Conservation (phyloP, 2,797 vertebrate genomes). For the Onychomys leucogaster region DNA sequence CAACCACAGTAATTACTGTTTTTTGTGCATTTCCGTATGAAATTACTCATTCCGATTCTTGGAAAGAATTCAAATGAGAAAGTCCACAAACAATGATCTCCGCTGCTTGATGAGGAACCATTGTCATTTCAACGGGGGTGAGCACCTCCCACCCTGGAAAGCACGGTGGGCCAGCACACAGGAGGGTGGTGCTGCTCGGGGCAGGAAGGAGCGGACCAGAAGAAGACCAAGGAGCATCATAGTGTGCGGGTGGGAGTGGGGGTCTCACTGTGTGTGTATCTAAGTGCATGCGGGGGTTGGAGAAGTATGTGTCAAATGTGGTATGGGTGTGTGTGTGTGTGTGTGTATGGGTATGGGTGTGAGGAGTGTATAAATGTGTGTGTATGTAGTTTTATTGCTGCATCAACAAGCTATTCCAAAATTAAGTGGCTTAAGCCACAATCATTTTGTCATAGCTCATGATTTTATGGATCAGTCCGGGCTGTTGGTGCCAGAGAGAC, state of each 20-base stretch:
- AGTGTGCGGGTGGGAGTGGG: accelerated
- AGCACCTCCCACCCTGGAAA: slow-evolving; percentile 79
- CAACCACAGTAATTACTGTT: slow-evolving; percentile 71
- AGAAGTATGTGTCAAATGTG: background rate
- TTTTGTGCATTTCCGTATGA: slow-evolving; percentile 81
- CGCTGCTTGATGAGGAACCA: slow-evolving; percentile 66
- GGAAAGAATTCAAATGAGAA: slow-evolving; percentile 87
- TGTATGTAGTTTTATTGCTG: background rate
- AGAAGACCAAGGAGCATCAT: background rate
- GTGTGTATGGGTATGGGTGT: background rate
- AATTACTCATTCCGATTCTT: slow-evolving; percentile 84
- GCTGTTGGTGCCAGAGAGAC: background rate
- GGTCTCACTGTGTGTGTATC: background rate
- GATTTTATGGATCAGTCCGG: background rate
- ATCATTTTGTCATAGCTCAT: background rate
- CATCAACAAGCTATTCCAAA: slow-evolving; percentile 34
- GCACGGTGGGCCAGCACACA: slow-evolving; percentile 70
- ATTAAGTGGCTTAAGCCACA: background rate
- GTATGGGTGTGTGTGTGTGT: background rate
- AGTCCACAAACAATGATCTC: slow-evolving; percentile 80
- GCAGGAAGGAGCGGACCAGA: background rate
- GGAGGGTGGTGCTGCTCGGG: background rate
- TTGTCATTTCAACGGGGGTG: slow-evolving; percentile 81
- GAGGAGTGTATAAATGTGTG: background rate
- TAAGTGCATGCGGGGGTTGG: background rate